phyloP scores from a whole-genome alignment of 1,140 invertebrate genomes.

The Euwallacea fornicatus region DNA sequence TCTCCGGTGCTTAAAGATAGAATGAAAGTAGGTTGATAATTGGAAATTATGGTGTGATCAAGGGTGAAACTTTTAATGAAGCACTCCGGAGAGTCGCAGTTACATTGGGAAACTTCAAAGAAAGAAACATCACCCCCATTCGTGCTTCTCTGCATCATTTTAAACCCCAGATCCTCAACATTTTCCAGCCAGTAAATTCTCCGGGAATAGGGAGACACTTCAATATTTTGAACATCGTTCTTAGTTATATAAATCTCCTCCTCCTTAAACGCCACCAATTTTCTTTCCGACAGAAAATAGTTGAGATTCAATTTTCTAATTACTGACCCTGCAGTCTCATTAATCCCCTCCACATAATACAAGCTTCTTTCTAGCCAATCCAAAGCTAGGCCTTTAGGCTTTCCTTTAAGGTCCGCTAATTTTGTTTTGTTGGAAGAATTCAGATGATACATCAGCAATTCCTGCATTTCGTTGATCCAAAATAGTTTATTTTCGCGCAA shows the following conservation, averaged over 20 bases:
- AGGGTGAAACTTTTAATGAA: no score
- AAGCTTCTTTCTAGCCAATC: slow-evolving; percentile 85
- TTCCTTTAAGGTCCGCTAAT: slow-evolving; percentile 68
- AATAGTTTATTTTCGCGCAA: slow-evolving; percentile 73
- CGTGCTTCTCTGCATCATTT: no score
- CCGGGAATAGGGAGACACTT: slow-evolving; percentile 73
- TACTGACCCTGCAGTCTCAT: slow-evolving; percentile 53
- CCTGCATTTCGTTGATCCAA: slow-evolving; percentile 82
- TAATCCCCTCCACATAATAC: slow-evolving; percentile 73
- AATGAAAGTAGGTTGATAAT: no score
- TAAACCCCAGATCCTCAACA: no score
- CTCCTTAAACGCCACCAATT: neutral
- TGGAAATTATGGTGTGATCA: no score
- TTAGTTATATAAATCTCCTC: slow-evolving; percentile 54
- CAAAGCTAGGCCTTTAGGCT: slow-evolving; percentile 68
- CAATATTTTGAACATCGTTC: slow-evolving; percentile 63
- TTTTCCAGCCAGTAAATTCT: slow-evolving; percentile 73
- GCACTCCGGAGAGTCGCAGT: no score
- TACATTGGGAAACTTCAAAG: neutral
- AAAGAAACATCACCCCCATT: no score
- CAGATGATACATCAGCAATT: slow-evolving; percentile 68
- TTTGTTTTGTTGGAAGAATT: slow-evolving; percentile 59
- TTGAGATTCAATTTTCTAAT: slow-evolving; percentile 65
- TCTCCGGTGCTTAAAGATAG: no score
- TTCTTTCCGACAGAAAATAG: neutral